phyloP scores from a whole-genome alignment of 2,888 invertebrate genomes.

The Tipula lateralis region DNA sequence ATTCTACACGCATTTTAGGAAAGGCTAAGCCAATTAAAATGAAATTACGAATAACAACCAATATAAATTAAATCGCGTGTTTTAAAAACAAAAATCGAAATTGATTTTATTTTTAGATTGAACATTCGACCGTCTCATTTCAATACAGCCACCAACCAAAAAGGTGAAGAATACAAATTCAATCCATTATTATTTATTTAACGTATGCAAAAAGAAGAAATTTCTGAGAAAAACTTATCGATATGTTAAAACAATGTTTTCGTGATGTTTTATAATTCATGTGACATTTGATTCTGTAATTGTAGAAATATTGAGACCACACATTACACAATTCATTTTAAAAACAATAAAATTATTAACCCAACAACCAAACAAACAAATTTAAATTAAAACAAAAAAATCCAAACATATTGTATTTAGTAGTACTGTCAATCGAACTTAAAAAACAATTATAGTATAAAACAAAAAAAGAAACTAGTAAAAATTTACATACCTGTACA shows the following conservation, averaged over 20 bases:
- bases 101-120: not conserved
- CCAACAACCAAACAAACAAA: not conserved
- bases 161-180: no score
- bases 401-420: not conserved
- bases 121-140: no score
- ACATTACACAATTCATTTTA: not conserved
- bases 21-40: not conserved
- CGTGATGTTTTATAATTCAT: no score
- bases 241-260: no score
- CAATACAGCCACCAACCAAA: no score
- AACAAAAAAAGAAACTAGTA: conserved; percentile 36
- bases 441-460: conserved; percentile 29
- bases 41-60: not conserved
- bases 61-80: not conserved
- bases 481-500: conserved; percentile 76
- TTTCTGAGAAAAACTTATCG: no score
- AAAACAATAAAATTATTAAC: not conserved
- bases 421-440: conserved; percentile 33
- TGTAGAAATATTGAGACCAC: no score
- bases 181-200: no score
- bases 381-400: not conserved
- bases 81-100: not conserved
- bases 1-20: not conserved
- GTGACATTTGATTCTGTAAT: no score
- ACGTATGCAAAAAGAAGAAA: no score